Evolutionary conservation across 2,888 invertebrate genomes (phyloP).

Genomic region (Cremastinae sp.): DNA sequence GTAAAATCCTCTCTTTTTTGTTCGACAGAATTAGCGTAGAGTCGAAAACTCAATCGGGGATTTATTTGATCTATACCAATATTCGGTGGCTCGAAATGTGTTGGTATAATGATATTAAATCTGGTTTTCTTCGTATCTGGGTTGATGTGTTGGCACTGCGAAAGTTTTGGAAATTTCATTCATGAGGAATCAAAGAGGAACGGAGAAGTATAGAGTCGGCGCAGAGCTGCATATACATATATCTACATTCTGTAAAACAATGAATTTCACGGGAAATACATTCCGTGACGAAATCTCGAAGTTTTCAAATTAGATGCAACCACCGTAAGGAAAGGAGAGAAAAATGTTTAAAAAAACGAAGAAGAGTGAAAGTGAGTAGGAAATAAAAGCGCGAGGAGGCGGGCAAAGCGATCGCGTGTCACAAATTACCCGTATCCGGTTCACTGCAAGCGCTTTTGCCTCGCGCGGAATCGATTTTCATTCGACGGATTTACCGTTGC

Average conservation of each 20-base stretch:
- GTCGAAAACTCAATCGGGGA: no score
- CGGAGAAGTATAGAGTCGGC: neutral
- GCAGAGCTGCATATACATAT: no score
- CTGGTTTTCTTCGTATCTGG: no score
- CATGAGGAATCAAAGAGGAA: no score
- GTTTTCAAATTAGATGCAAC: constrained; percentile 18
- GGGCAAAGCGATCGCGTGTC: constrained; percentile 73
- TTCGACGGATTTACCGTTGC: constrained; percentile 65
- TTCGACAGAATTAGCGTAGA: no score
- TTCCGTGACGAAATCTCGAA: constrained; percentile 2
- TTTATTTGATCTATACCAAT: no score
- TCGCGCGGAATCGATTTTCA: constrained; percentile 75
- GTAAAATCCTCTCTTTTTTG: no score
- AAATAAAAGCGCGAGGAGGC: constrained; percentile 49
- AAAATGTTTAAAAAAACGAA: constrained; percentile 66
- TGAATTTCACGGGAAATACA: constrained; percentile 2
- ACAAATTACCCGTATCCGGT: constrained; percentile 76
- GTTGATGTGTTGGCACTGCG: no score
- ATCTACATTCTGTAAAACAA: neutral
- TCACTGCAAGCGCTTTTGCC: constrained; percentile 53
- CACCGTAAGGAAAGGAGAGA: constrained; percentile 23
- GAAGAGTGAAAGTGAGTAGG: constrained; percentile 52
- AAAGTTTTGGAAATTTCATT: no score
- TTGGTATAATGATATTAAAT: neutral
- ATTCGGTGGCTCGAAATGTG: no score